A percentile compares a stretch with the other conserved stretches of the same genome.
phyloP scores from a whole-genome alignment of 2,888 invertebrate genomes.

The Oligia fasciuncula region DNA sequence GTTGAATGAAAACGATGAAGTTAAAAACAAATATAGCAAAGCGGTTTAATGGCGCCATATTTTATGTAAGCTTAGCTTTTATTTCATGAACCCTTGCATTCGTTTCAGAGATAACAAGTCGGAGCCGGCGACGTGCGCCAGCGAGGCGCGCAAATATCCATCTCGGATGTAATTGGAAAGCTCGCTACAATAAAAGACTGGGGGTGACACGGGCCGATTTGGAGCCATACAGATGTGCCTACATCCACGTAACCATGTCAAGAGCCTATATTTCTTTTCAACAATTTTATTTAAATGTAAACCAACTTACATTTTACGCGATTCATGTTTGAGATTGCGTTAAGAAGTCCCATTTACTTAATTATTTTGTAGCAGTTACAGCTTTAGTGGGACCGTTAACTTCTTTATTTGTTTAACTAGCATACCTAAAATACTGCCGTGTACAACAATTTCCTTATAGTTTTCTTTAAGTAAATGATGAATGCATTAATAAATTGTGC shows the following conservation, averaged over 20 bases:
- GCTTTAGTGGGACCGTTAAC: conserved; percentile 12
- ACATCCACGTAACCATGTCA: conserved; percentile 66
- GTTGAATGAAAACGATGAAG: conserved; percentile 46
- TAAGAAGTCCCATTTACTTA: conserved; percentile 45
- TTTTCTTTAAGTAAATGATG: conserved; percentile 28
- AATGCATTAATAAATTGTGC: conserved; percentile 14
- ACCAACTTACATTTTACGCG: conserved; percentile 47
- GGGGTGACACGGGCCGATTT: conserved; percentile 76
- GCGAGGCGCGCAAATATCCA: conserved; percentile 75
- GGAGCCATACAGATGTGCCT: conserved; percentile 71
- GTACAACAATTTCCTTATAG: not conserved
- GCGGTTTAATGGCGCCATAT: conserved; percentile 57
- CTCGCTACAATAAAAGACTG: conserved; percentile 81
- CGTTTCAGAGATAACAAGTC: conserved; percentile 75
- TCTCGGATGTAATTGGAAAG: conserved; percentile 83
- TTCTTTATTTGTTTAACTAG: conserved; percentile 27
- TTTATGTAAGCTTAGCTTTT: conserved; percentile 68
- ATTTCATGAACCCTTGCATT: conserved; percentile 75
- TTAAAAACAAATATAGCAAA: conserved; percentile 59
- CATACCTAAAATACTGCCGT: conserved; percentile 16
- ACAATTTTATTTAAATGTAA: conserved; percentile 68
- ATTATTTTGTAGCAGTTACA: conserved; percentile 31
- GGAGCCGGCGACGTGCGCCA: conserved; percentile 60
- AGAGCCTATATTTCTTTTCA: conserved; percentile 64
- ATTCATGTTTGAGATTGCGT: conserved; percentile 38